Evolutionary conservation across 1,140 invertebrate genomes (phyloP).

Genomic region (Drosophila hydei): DNA sequence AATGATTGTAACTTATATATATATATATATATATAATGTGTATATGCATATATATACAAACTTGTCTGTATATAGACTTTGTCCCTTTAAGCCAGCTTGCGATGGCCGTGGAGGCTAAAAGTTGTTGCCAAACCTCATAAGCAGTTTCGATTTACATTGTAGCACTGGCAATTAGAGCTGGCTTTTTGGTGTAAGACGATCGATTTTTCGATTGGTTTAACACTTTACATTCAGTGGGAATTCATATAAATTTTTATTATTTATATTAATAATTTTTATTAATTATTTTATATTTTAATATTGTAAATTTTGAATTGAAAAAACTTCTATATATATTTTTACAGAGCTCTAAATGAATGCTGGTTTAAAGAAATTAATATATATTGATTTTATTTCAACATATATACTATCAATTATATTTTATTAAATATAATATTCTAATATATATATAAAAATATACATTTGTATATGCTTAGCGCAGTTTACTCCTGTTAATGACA

Average conservation of each 20-base stretch:
- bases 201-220: neutral
- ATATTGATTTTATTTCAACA: too few species aligned
- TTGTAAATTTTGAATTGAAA: too few species aligned
- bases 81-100: conserved; percentile 49
- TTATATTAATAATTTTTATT: too few species aligned
- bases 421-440: neutral
- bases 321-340: too few species aligned
- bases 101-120: conserved; percentile 28
- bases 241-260: too few species aligned
- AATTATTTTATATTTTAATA: too few species aligned
- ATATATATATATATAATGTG: conserved; percentile 1
- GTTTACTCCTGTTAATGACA: too few species aligned
- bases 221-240: too few species aligned
- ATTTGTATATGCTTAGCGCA: too few species aligned
- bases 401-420: too few species aligned
- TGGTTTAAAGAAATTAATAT: too few species aligned
- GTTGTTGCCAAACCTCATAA: conserved; percentile 26
- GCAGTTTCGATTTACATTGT: conserved; percentile 63
- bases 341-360: too few species aligned
- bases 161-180: conserved; percentile 26
- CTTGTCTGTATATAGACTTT: neutral
- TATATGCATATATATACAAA: neutral
- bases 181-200: neutral
- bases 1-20: conserved; percentile 41
- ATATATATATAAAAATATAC: neutral